Base-by-base conservation (phyloP, 1,140 invertebrate species). In the Zaprionus vittiger region DNA sequence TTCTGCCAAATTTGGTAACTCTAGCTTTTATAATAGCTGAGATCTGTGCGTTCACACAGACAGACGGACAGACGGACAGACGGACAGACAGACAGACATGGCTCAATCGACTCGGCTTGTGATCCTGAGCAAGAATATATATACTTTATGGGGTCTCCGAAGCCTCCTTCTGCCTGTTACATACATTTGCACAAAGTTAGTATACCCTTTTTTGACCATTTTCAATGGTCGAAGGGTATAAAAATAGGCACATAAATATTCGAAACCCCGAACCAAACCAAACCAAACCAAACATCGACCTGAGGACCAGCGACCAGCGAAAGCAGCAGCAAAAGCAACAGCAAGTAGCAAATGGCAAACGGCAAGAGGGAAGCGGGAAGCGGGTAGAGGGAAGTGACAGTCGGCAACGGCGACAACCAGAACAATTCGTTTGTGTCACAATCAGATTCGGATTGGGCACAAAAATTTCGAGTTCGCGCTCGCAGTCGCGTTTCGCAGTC, bases 361-460 rank as follows among this genome's bases (percentile, higher is more conserved):
- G 7, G 11, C 24, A 26, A 49, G 41, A 9, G 22, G 17, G 14
- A 24, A 61, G 38, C 0, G 14, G 22, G 17, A 4, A 24, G 37
- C 4, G 37, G 34, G 1, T 11, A 17, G 34, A 9, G n/a, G 62
- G 2, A 37, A 41, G 34, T 31, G 34, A 22, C 38, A 49, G 52
- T n/a, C 57, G 31, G 61, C 52, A 63, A 59, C 54, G 82, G 80
- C 82, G 79, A 85, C 82, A 85, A 82, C 72, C 77, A 85, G 85
- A 90, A 90, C 85, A 90, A 90, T 90, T 90, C 85, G 85, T 90
- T 90, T 90, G 79, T 90, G 85, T 90, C 85, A 90, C 85, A 90
- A 90, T 90, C 85, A 90, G 85, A 91, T 90, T 90, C 86, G 86
- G 82, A 80, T 83, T 76, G 76, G 81, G 79, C 81, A 89, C 83